Conservation (phyloP, 2,797 vertebrate species). For the Anguilla obscura region DNA sequence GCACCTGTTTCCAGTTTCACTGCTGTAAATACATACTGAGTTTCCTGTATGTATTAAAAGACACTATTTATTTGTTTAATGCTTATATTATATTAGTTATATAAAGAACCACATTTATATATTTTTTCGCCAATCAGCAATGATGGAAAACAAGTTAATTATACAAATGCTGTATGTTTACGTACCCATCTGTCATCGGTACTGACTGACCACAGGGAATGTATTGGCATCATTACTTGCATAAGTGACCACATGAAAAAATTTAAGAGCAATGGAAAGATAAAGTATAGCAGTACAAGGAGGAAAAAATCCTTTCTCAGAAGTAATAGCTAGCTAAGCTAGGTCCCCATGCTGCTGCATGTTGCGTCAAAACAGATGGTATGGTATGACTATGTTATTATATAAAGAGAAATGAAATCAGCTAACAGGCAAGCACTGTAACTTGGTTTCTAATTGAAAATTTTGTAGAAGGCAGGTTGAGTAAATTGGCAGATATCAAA, state of each 20-base stretch:
- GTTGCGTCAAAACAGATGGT: background rate
- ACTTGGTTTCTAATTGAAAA: background rate
- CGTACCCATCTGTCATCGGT: background rate
- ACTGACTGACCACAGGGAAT: background rate
- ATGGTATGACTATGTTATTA: background rate
- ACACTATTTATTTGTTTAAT: background rate
- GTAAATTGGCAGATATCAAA: background rate
- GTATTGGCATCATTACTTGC: background rate
- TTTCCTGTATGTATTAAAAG: background rate
- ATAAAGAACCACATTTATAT: background rate
- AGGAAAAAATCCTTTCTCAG: background rate
- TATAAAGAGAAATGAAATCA: background rate
- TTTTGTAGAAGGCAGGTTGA: background rate
- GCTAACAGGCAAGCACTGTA: background rate
- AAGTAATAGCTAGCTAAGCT: background rate
- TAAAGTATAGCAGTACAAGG: background rate
- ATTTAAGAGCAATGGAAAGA: background rate
- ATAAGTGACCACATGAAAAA: background rate
- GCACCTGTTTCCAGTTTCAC: background rate
- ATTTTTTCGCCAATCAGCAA: background rate
- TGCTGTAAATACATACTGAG: background rate
- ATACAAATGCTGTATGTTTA: background rate
- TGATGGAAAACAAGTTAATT: background rate
- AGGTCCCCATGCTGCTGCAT: background rate
- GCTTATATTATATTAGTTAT: too few relatives aligned